Evolutionary conservation across 2,888 invertebrate genomes (phyloP), one percentile per base, ranked within the genome.

Genomic region (Tenthredo amoena): DNA sequence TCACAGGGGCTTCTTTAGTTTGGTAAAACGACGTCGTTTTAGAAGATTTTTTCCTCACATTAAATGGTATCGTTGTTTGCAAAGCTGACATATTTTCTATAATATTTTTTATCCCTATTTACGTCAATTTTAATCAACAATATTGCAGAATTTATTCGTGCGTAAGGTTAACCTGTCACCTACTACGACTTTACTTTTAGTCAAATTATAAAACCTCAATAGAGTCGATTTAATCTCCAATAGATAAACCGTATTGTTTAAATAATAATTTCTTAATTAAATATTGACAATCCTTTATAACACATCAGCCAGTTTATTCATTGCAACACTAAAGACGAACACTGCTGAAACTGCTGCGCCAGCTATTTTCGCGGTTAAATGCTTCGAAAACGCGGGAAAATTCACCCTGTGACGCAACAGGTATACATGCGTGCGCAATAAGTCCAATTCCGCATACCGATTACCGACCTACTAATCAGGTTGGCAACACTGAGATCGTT

Each of bases 11-110:
- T n/a, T 89, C 87, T 82, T 91, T 92, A 0, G 18, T 86, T 1
- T 90, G 89, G 43, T 93, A 93, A 87, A 93, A 93, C n/a, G 88
- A 85, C 87, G 91, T 90, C 5, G 93, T 92, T 86, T 93, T 95
- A 86, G 91, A 90, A 9, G 93, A 92, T 87, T 93, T 95, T 88
- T 95, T 95, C 15, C 94, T 93, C 40, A 94, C 91, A 87, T 93
- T 94, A 87, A 95, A 95, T 10, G 94, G 93, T 86, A 95, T 94
- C 1, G 93, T 94, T 55, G 94, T 93, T 91, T 95, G 95, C 21
- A 94, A 89, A 43, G 93, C 91, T 94, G 94, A 58, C 79, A 81
- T 81, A 21, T 58, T 62, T 12, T 37, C 2, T 62, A 43, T 58
- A 12, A 47, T 37, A 47, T 1, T 15, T 76, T 47, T 10, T 21